Conservation (phyloP, 35 echinoderm and acorn worm genomes). For the Ptychodera flava region DNA sequence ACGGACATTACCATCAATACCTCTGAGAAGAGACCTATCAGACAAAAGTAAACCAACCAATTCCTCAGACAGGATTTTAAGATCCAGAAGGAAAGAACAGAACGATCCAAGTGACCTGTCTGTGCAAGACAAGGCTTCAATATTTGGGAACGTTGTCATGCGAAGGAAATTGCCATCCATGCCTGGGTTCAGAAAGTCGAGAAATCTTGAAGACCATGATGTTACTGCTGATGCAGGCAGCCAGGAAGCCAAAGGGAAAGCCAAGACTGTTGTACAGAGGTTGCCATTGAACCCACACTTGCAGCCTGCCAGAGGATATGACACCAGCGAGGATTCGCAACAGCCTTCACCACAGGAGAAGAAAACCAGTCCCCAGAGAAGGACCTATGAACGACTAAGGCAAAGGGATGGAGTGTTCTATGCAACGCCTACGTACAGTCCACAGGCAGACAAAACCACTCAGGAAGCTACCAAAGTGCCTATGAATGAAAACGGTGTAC, state of each 20-base stretch:
- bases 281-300: background rate
- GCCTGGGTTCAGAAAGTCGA: background rate
- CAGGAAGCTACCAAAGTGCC: no score
- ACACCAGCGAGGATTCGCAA: no score
- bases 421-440: no score
- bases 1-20: constrained; percentile 6
- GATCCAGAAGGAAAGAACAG: background rate
- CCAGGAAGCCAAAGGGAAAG: background rate
- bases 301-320: background rate
- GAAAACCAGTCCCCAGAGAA: no score
- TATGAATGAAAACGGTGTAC: no score
- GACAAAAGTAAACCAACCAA: background rate
- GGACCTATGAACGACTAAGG: no score
- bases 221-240: background rate
- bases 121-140: constrained; percentile 40
- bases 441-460: no score
- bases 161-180: constrained; percentile 22
- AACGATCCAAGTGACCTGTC: background rate
- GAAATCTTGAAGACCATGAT: background rate
- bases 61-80: background rate
- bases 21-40: background rate
- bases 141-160: constrained; percentile 61
- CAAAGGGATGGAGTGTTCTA: no score
- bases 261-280: background rate
- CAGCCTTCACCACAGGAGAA: no score